Base-by-base conservation (phyloP, 1,140 invertebrate genomes). In the Panagrolaimus sp. region DNA sequence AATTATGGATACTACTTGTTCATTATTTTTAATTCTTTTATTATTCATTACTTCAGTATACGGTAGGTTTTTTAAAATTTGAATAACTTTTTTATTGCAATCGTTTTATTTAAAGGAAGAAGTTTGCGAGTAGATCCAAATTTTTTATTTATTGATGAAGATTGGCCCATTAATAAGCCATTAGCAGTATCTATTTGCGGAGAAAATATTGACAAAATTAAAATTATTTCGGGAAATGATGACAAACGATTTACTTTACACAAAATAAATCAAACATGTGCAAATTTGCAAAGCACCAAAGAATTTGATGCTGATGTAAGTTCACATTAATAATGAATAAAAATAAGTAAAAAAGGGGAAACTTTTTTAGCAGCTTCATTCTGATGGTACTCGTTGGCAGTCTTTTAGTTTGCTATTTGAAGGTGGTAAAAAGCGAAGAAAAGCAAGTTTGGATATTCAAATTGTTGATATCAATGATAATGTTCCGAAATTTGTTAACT, bases 81-180 rank as follows among this genome's bases (percentile, higher is more conserved):
- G 12, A 38, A 9, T 15, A 64, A 15, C 21, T 15, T 28, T 63
- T 63, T 7, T n/a, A 64, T 64, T 32, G 28, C 2, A 8, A 5
- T 28, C n/a, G n/a, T 63, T 38, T 64, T 17, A 64, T 64, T 64
- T 43, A 10, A 24, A 64, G 28, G n/a, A 24, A n/a, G 43, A n/a
- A 64, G 17, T 43, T 43, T 64, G 17, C 24, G 63, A n/a, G 63
- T 64, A 2, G 43, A 64, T 64, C 38, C 63, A 32, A 43, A 32
- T 43, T 64, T 64, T 64, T 64, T 64, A 28, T 64, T 64, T 32
- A 21, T 64, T 21, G 63, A 64, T 12, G 63, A 64, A 64, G 32
- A 32, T 64, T 64, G 63, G 63, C 38, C 63, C 1, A 28, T 64
- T 28, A 8, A 43, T 12, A 43, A 32, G 14, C 26, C 63, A 14